phyloP scores from a whole-genome alignment of 1,140 invertebrate genomes.

The Camponotus floridanus region DNA sequence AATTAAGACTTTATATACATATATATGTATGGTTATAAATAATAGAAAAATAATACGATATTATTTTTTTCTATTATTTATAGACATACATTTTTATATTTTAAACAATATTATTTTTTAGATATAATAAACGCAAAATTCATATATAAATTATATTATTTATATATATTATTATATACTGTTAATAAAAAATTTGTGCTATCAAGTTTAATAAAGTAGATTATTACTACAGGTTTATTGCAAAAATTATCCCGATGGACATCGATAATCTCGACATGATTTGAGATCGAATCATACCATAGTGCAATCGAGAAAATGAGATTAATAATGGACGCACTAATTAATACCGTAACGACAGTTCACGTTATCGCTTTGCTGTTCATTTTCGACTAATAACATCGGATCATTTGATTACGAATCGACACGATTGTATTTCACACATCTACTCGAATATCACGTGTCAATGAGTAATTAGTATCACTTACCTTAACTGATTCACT shows the following conservation, averaged over 20 bases:
- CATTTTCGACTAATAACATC: constrained; percentile 37
- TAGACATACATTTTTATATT: background rate
- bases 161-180: background rate
- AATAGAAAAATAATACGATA: background rate
- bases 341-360: constrained; percentile 23
- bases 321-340: constrained; percentile 41
- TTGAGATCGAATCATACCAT: constrained; percentile 10
- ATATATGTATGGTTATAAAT: too few relatives aligned
- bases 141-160: background rate
- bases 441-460: background rate
- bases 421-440: background rate
- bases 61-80: background rate
- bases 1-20: background rate
- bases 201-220: too few relatives aligned
- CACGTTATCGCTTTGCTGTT: background rate
- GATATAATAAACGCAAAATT: background rate
- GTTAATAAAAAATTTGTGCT: background rate
- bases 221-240: too few relatives aligned
- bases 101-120: constrained; percentile 13
- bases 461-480: constrained; percentile 20
- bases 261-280: background rate
- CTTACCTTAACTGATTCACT: constrained; percentile 32
- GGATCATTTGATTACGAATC: constrained; percentile 23
- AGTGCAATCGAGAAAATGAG: constrained; percentile 28
- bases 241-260: background rate